Percentiles rank a stretch among this genome's conserved stretches.
Evolutionary conservation across 2,888 invertebrate species (phyloP).

Genomic region (Ophion slaviceki): DNA sequence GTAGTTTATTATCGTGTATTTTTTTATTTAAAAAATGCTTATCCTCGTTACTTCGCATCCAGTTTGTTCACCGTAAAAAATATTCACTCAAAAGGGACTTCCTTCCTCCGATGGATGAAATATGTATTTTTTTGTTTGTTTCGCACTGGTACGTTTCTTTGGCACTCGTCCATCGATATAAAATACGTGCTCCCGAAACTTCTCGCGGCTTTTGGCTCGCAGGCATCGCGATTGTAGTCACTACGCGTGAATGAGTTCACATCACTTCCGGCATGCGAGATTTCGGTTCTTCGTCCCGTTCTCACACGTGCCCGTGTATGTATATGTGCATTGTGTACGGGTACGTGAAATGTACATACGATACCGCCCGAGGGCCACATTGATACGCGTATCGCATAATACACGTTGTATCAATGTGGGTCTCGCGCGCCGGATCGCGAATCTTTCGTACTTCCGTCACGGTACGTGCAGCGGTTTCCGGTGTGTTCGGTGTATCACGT

Average conservation of each 20-base stretch:
- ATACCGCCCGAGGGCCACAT: not conserved
- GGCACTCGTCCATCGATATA: not conserved
- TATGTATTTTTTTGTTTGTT: not conserved
- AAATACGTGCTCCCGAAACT: not conserved
- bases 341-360: not conserved
- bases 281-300: constrained; percentile 31
- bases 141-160: not conserved
- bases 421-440: constrained; percentile 32
- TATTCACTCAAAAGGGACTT: not conserved
- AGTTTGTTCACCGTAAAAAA: not conserved
- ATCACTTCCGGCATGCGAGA: constrained; percentile 71
- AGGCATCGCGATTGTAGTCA: constrained; percentile 44
- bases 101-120: not conserved
- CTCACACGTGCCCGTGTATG: not conserved
- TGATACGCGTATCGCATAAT: not conserved
- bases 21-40: not conserved
- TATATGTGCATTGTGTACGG: not conserved
- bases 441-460: constrained; percentile 77
- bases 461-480: constrained; percentile 80
- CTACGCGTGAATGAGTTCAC: constrained; percentile 67
- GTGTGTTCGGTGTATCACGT: constrained; percentile 62
- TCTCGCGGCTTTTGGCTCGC: constrained; percentile 2
- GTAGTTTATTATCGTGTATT: not conserved
- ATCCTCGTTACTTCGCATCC: not conserved
- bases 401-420: constrained; percentile 20